These are phyloP conservation scores for Paelopatides confundens DNA, from an alignment of 53 echinoderm and acorn worm species.

Conservation along the genomic window DNA sequence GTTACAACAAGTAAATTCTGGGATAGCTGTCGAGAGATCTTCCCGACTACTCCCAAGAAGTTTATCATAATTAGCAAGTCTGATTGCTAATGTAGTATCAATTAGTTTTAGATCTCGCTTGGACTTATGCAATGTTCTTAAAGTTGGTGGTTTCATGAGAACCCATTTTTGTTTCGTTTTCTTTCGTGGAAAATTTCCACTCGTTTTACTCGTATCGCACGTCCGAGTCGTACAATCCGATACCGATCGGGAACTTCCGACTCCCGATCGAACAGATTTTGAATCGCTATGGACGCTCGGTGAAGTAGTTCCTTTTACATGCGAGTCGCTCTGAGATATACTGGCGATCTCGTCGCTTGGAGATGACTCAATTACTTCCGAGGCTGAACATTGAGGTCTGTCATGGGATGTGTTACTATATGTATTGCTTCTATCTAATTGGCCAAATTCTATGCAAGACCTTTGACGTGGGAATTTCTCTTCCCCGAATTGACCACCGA, in stretches of 20 bases:
- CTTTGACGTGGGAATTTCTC: constrained; percentile 70
- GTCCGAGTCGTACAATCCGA: constrained; percentile 41
- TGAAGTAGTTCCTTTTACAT: not conserved
- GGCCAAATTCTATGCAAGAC: constrained; percentile 89
- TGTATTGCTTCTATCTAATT: constrained; percentile 72
- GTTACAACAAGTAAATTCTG: constrained; percentile 73
- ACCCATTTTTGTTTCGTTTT: constrained; percentile 58
- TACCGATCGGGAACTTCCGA: constrained; percentile 16
- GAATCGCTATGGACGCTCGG: constrained; percentile 18
- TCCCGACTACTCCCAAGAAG: constrained; percentile 92
- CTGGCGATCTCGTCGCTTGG: not conserved
- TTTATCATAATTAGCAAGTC: constrained; percentile 92
- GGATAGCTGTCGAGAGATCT: constrained; percentile 79
- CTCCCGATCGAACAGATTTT: constrained; percentile 12
- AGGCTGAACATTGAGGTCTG: constrained; percentile 15
- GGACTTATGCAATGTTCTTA: constrained; percentile 76
- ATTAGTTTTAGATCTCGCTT: constrained; percentile 76
- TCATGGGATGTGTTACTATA: constrained; percentile 3
- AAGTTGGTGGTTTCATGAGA: constrained; percentile 83
- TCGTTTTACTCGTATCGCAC: constrained; percentile 27
- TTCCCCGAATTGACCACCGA: constrained; percentile 31
- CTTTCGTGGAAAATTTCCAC: constrained; percentile 57
- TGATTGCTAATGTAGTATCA: constrained; percentile 84
- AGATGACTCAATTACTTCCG: constrained; percentile 14
- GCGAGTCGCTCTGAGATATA: constrained; percentile 38